These are phyloP conservation scores for Pygoscelis antarcticus DNA, from an alignment of 2,113 vertebrate genomes.

Conservation along the genomic window DNA sequence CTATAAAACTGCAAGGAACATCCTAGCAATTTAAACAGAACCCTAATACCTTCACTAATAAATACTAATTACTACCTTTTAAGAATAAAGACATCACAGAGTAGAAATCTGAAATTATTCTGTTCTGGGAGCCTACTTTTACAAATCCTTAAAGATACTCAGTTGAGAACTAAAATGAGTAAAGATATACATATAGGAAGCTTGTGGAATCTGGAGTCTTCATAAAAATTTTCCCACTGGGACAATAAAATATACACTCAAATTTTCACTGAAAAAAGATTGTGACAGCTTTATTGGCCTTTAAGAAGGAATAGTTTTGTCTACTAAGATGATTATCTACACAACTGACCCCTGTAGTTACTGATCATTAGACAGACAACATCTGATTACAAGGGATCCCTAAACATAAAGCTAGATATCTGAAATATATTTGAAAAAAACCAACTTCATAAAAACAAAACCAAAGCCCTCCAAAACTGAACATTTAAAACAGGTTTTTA, in stretches of 20 bases:
- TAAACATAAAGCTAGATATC: neutral
- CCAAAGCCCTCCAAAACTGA: neutral
- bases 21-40: neutral
- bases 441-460: neutral
- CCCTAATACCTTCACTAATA: neutral
- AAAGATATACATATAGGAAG: neutral
- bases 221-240: neutral
- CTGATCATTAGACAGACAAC: neutral
- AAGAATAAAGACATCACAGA: neutral
- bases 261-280: neutral
- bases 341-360: neutral
- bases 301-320: neutral
- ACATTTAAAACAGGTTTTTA: neutral
- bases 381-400: neutral
- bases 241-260: neutral
- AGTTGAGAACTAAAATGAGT: neutral
- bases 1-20: neutral
- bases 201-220: neutral
- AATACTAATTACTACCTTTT: neutral
- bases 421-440: neutral
- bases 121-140: neutral
- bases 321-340: neutral
- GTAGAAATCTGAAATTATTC: neutral
- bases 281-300: slow-evolving; percentile 7
- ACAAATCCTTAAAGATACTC: neutral